Evolutionary conservation across 2,888 invertebrate species (phyloP).

Genomic region (Laothoe populi): DNA sequence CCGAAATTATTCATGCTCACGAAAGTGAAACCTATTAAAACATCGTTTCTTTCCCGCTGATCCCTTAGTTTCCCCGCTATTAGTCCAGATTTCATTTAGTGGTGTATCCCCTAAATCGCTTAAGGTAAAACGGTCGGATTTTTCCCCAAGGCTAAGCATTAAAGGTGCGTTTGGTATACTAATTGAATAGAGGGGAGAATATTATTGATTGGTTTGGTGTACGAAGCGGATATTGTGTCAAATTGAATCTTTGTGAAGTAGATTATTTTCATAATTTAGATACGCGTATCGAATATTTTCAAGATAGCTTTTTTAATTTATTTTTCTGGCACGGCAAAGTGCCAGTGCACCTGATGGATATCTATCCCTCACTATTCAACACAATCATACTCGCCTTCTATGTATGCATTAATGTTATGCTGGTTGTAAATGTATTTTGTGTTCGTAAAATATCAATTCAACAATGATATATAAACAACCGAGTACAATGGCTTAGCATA

Average conservation of each 20-base stretch:
- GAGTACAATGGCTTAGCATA: too few relatives aligned
- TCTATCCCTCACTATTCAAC: too few relatives aligned
- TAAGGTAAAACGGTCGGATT: conserved; percentile 67
- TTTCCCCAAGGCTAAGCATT: conserved; percentile 67
- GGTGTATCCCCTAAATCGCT: conserved; percentile 71
- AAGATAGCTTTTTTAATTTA: too few relatives aligned
- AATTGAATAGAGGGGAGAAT: conserved; percentile 72
- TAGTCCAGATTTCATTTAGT: conserved; percentile 57
- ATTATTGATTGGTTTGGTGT: conserved; percentile 62
- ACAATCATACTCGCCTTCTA: too few relatives aligned
- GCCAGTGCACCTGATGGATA: too few relatives aligned
- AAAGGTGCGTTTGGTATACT: conserved; percentile 75
- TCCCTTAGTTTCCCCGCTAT: conserved; percentile 32
- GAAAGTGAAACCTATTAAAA: conserved; percentile 36
- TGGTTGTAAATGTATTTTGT: too few relatives aligned
- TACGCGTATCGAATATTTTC: too few relatives aligned
- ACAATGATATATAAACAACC: too few relatives aligned
- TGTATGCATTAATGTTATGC: too few relatives aligned
- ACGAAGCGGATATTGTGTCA: conserved; percentile 27
- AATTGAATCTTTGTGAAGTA: conserved; percentile 27
- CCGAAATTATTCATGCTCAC: conserved; percentile 10
- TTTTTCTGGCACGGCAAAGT: too few relatives aligned
- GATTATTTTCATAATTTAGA: background rate
- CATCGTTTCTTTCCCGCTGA: conserved; percentile 39
- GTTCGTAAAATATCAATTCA: too few relatives aligned